phyloP scores from a whole-genome alignment of 2,797 vertebrate species.

The Lepilemur septentrionalis region DNA sequence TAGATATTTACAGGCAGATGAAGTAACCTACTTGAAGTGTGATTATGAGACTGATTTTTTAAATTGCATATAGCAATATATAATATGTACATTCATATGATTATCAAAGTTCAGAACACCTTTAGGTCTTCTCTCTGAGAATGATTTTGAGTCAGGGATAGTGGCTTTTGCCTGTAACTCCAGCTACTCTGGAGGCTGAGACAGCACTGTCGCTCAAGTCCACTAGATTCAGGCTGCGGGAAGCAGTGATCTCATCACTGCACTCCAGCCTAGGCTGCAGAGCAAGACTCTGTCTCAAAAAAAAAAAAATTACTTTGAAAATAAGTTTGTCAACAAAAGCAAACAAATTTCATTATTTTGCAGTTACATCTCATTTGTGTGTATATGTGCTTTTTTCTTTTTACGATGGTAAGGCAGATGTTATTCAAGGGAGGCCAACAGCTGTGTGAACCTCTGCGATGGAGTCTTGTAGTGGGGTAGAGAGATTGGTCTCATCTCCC shows the following conservation, averaged over 20 bases:
- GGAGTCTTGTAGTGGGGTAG: background rate
- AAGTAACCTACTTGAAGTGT: background rate
- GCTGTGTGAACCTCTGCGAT: background rate
- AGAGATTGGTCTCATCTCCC: background rate
- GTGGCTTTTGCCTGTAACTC: background rate
- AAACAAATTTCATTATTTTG: background rate
- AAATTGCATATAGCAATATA: background rate
- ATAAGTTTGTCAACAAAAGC: slow-evolving; percentile 2
- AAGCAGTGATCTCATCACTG: no score
- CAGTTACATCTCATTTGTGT: background rate
- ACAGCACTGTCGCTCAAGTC: background rate
- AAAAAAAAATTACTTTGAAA: background rate
- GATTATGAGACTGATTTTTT: background rate
- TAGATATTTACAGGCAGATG: background rate
- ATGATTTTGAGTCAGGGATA: background rate
- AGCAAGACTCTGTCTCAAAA: background rate
- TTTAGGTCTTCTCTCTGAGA: background rate
- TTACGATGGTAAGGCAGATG: background rate
- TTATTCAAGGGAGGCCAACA: background rate
- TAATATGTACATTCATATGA: background rate
- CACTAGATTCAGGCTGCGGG: background rate
- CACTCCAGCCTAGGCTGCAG: background rate
- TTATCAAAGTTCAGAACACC: background rate
- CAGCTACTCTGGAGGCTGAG: background rate
- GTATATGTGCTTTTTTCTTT: background rate